Percentiles rank a stretch among this genome's conserved stretches.
phyloP scores from a whole-genome alignment of 2,113 vertebrate species.

The Saiga tatarica region DNA sequence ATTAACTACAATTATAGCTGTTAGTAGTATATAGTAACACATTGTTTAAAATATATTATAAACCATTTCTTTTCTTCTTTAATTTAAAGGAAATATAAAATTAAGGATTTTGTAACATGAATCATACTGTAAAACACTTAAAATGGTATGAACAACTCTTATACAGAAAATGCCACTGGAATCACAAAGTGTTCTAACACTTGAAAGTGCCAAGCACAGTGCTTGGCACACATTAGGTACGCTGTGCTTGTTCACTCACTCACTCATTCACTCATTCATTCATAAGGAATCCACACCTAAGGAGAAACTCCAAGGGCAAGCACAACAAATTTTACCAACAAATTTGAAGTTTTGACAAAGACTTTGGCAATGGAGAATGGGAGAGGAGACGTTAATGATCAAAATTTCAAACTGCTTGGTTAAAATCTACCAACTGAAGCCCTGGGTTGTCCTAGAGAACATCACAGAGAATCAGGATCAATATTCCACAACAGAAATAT shows the following conservation, averaged over 20 bases:
- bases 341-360: neutral
- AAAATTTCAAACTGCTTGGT: neutral
- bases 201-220: neutral
- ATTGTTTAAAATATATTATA: constrained; percentile 74
- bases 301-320: constrained; percentile 24
- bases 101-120: constrained; percentile 30
- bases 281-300: neutral
- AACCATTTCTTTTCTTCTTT: constrained; percentile 58
- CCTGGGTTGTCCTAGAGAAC: neutral
- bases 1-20: constrained; percentile 50
- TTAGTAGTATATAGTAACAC: constrained; percentile 60
- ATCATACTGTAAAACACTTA: constrained; percentile 45
- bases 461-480: neutral
- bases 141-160: constrained; percentile 23
- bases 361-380: constrained; percentile 51
- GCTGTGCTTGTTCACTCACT: neutral
- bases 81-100: constrained; percentile 70
- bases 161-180: constrained; percentile 8
- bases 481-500: neutral
- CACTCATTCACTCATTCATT: neutral
- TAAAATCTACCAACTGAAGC: neutral
- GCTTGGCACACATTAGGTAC: neutral
- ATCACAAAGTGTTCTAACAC: neutral
- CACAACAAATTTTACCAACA: neutral
- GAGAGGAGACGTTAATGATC: neutral